These are phyloP conservation scores for Xenus cinereus DNA, from an alignment of 2,113 vertebrate genomes.

Conservation along the genomic window DNA sequence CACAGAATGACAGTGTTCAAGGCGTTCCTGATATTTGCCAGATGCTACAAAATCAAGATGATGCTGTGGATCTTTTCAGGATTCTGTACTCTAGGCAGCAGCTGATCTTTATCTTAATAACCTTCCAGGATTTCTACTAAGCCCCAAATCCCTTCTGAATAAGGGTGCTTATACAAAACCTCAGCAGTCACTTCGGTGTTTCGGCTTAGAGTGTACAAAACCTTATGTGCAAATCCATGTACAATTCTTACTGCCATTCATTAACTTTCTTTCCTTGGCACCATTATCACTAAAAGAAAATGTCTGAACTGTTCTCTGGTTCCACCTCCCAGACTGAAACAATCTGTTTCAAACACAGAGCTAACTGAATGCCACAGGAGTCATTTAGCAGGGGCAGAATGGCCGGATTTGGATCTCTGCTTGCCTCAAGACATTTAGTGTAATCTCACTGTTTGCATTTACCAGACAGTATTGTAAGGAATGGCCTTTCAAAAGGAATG, in stretches of 20 bases:
- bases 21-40: neutral
- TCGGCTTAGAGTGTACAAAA: neutral
- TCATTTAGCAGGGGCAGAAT: neutral
- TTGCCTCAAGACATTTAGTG: neutral
- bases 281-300: neutral
- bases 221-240: neutral
- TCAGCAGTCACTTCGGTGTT: neutral
- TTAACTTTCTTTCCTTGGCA: neutral
- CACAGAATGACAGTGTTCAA: neutral
- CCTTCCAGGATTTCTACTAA: neutral
- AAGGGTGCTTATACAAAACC: neutral
- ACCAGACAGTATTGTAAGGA: neutral
- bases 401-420: neutral
- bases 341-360: neutral
- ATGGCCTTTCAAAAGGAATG: neutral
- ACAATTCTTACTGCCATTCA: neutral
- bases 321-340: neutral
- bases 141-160: neutral
- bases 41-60: neutral
- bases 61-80: neutral
- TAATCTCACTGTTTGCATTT: neutral
- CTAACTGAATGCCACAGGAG: neutral
- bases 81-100: neutral
- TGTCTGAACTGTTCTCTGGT: neutral
- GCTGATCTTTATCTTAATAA: neutral